Conservation (phyloP, 2,113 vertebrate species). For the Ctenodactylus gundi region DNA sequence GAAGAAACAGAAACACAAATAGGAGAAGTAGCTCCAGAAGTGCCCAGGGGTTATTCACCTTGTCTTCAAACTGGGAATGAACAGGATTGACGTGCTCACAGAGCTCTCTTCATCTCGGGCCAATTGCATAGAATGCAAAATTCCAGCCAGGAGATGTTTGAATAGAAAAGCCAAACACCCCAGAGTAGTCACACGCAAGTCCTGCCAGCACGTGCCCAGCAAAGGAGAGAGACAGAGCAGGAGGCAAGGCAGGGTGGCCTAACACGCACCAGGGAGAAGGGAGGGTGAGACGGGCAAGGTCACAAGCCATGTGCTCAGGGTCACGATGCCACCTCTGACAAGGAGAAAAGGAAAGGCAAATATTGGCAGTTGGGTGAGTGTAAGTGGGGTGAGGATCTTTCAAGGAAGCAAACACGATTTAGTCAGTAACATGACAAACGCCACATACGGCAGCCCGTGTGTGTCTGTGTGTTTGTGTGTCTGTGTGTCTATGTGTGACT, state of each 20-base stretch:
- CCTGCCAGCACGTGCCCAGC: neutral
- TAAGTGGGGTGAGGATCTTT: neutral
- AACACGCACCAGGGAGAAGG: neutral
- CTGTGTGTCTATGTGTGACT: too few species aligned
- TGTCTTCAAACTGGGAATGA: neutral
- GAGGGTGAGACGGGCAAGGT: neutral
- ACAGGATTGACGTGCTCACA: conserved; percentile 43
- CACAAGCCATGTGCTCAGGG: too few species aligned
- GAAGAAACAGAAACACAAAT: conserved; percentile 3
- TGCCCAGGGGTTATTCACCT: too few species aligned
- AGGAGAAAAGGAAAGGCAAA: neutral
- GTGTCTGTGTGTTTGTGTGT: too few species aligned
- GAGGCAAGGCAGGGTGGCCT: neutral
- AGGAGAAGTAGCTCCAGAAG: neutral
- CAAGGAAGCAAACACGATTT: neutral
- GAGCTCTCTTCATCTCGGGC: neutral
- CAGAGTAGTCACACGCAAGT: neutral
- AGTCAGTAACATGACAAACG: neutral
- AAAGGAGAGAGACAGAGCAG: neutral
- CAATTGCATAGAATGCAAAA: conserved; percentile 43
- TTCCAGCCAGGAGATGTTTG: conserved; percentile 19
- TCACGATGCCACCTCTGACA: neutral
- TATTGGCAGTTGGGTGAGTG: neutral
- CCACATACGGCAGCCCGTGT: neutral
- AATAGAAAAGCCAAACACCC: conserved; percentile 21